Conservation (phyloP, 1,140 invertebrate species). For the Lepidurus arcticus region DNA sequence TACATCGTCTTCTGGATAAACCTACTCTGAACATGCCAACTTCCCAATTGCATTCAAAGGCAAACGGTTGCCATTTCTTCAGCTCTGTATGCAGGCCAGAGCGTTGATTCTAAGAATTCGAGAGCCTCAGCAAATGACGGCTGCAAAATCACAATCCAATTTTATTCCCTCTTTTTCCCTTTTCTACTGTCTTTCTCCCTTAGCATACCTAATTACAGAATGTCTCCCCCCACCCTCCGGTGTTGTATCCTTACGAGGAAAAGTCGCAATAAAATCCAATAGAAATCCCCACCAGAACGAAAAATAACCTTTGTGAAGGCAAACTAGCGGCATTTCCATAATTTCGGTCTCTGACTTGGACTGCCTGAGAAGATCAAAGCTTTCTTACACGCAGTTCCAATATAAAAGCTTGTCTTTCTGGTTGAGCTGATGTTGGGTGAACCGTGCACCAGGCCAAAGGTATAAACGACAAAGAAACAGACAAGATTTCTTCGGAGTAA, state of each 20-base stretch:
- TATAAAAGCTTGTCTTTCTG: constrained; percentile 19
- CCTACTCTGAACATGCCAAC: not conserved
- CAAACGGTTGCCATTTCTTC: not conserved
- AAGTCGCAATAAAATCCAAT: not conserved
- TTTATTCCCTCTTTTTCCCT: not conserved
- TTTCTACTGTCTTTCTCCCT: not conserved
- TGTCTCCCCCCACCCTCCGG: not conserved
- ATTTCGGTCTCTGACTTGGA: not conserved
- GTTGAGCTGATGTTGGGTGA: not conserved
- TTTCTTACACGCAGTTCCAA: constrained; percentile 9
- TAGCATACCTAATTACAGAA: not conserved
- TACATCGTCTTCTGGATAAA: constrained; percentile 15
- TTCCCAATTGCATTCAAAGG: constrained; percentile 7
- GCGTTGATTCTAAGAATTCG: too few relatives aligned
- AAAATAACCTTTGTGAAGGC: not conserved
- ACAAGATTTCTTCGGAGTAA: constrained; percentile 9
- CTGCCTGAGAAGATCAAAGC: not conserved
- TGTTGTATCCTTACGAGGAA: not conserved
- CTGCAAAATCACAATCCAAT: not conserved
- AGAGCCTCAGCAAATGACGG: not conserved
- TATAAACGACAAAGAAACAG: not conserved
- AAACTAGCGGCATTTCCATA: constrained; percentile 18
- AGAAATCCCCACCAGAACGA: not conserved
- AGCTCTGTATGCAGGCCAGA: not conserved
- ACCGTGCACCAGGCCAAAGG: not conserved